phyloP scores from a whole-genome alignment of 2,888 invertebrate genomes.

The Drosophila conformis region DNA sequence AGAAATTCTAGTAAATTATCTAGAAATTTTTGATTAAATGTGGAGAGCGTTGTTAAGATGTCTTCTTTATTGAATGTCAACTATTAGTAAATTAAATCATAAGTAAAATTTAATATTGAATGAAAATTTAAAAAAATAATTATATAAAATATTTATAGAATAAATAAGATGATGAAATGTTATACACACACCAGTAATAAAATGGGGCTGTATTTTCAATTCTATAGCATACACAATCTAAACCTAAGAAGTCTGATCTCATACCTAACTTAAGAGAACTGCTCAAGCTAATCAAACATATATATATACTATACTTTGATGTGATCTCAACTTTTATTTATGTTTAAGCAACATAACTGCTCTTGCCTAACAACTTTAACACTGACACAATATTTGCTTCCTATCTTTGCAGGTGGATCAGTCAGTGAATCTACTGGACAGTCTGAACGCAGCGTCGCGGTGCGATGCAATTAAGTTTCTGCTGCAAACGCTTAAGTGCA shows the following conservation, averaged over 20 bases:
- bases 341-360: background rate
- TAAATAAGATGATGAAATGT: background rate
- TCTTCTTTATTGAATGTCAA: background rate
- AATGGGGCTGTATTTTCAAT: background rate
- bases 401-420: conserved; percentile 81
- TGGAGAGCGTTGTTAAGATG: background rate
- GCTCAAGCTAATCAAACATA: background rate
- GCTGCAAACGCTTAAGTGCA: conserved; percentile 82
- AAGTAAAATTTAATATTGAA: too few relatives aligned
- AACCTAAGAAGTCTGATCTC: background rate
- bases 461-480: conserved; percentile 84
- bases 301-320: too few relatives aligned
- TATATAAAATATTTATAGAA: too few relatives aligned
- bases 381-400: background rate
- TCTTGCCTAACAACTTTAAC: background rate
- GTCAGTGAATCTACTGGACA: conserved; percentile 83
- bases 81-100: background rate
- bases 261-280: background rate
- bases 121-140: too few relatives aligned
- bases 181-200: background rate
- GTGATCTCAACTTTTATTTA: background rate
- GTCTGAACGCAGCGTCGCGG: conserved; percentile 80
- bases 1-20: background rate
- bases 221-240: background rate
- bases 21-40: background rate